A percentile compares a stretch with the other conserved stretches of the same genome.
Evolutionary conservation across 2,113 vertebrate species (phyloP).

Genomic region (Chroicocephalus ridibundus): DNA sequence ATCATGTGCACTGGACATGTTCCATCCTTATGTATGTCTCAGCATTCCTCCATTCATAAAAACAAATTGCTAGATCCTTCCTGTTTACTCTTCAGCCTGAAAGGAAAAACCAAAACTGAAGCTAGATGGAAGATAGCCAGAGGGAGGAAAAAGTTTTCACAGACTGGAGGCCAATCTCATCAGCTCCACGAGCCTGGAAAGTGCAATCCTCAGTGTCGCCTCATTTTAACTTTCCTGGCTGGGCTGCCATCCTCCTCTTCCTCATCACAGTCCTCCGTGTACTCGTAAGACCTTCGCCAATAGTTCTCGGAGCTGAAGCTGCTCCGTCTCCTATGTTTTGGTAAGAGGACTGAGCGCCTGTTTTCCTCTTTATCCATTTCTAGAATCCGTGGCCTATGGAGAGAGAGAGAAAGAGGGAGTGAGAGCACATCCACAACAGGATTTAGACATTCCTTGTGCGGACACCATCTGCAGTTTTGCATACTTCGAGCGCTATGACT

Average conservation of each 20-base stretch:
- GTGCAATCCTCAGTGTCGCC: conserved; percentile 85
- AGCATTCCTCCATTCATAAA: conserved; percentile 60
- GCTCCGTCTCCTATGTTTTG: conserved; percentile 80
- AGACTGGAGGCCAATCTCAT: conserved; percentile 47
- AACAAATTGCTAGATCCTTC: conserved; percentile 55
- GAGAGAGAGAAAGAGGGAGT: background rate
- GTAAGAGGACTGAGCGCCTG: conserved; percentile 85
- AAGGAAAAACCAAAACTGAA: conserved; percentile 67
- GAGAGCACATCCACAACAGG: rapidly evolving
- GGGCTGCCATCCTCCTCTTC: conserved; percentile 79
- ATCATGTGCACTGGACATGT: conserved; percentile 24
- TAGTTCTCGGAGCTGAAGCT: conserved; percentile 89
- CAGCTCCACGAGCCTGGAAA: conserved; percentile 32
- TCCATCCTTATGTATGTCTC: conserved; percentile 42
- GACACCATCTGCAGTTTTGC: background rate
- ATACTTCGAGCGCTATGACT: rapidly evolving
- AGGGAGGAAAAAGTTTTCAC: conserved; percentile 66
- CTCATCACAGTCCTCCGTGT: conserved; percentile 72
- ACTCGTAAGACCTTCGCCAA: conserved; percentile 83
- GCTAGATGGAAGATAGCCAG: conserved; percentile 65
- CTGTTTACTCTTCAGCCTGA: conserved; percentile 73
- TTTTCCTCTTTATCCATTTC: conserved; percentile 99
- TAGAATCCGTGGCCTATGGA: conserved; percentile 87
- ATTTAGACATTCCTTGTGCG: rapidly evolving
- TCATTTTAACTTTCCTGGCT: conserved; percentile 93